Conservation (phyloP, 2,797 vertebrate genomes). For the Mycteria americana region DNA sequence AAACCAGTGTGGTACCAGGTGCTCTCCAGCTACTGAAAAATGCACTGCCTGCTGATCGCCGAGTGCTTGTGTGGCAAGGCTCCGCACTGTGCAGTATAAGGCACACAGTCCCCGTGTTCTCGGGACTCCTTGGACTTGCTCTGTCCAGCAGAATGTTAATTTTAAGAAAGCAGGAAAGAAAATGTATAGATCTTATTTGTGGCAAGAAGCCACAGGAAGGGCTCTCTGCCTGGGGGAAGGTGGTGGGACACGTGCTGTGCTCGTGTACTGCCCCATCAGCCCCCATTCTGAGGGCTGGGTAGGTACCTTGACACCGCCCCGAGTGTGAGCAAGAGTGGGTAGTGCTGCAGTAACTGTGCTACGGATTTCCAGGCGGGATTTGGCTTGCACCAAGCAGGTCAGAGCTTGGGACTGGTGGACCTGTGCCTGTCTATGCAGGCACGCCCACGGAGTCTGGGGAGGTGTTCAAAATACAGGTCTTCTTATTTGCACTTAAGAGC, state of each 20-base stretch:
- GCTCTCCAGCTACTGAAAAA: not conserved
- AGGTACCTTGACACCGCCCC: fast-evolving
- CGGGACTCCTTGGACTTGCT: not conserved
- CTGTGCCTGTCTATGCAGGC: not conserved
- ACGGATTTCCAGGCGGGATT: fast-evolving
- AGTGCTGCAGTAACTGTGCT: fast-evolving
- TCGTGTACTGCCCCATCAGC: fast-evolving
- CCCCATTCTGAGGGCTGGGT: fast-evolving
- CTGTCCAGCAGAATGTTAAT: not conserved
- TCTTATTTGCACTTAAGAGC: not conserved
- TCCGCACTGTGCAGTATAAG: fast-evolving
- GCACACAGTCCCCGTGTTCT: not conserved
- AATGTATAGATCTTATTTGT: not conserved
- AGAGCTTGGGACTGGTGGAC: not conserved
- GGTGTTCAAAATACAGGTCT: not conserved
- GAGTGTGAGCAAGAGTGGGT: fast-evolving
- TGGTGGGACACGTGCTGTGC: not conserved
- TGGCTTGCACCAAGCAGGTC: not conserved
- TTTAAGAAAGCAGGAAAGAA: not conserved
- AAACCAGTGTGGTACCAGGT: not conserved
- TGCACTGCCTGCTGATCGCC: fast-evolving
- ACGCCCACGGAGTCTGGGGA: not conserved
- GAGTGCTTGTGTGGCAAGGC: not conserved
- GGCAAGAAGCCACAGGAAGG: not conserved
- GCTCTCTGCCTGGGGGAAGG: not conserved